Evolutionary conservation across 2,888 invertebrate genomes (phyloP).

Genomic region (Lamellibrachia columna): DNA sequence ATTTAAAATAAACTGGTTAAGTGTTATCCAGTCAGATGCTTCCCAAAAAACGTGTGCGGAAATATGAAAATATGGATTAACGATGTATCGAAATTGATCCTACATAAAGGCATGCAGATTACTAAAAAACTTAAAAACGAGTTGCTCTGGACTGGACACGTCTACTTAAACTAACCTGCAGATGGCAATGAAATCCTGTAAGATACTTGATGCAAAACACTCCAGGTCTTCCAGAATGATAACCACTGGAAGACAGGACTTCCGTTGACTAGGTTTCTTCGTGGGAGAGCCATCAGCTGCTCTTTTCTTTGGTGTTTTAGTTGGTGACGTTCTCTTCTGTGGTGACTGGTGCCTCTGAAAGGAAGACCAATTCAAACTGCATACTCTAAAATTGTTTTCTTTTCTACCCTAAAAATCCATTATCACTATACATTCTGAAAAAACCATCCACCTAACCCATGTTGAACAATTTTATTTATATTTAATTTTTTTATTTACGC

Average conservation of each 20-base stretch:
- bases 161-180: slow-evolving; percentile 71
- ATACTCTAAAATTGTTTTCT: neutral
- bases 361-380: neutral
- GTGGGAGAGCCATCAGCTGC: slow-evolving; percentile 19
- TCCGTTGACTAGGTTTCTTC: neutral
- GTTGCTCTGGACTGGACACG: neutral
- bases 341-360: neutral
- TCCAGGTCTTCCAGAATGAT: slow-evolving; percentile 88
- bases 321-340: neutral
- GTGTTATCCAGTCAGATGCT: too few species aligned
- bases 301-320: slow-evolving; percentile 23
- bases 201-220: slow-evolving; percentile 76
- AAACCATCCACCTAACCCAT: neutral
- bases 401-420: neutral
- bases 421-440: neutral
- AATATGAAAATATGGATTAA: too few species aligned
- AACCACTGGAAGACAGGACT: slow-evolving; percentile 66
- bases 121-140: too few species aligned
- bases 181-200: slow-evolving; percentile 85
- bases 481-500: neutral
- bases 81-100: too few species aligned
- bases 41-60: too few species aligned
- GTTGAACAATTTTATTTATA: neutral
- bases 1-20: too few species aligned
- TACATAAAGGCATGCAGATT: too few species aligned